Conservation (phyloP, 1,140 invertebrate species). For the Drosophila erecta region DNA sequence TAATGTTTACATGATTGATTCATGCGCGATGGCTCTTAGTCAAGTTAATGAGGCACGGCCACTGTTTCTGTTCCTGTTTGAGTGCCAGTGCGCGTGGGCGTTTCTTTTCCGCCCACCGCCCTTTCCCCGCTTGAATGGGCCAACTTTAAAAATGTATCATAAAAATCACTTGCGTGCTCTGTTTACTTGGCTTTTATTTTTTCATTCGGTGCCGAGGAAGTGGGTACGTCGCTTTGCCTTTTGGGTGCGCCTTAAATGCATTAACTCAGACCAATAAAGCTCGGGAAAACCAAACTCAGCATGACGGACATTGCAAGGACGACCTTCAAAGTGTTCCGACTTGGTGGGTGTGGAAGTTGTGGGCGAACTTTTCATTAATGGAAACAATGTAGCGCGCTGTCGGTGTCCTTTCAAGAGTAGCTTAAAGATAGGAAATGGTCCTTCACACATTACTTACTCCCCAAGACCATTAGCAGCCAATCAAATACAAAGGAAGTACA, state of each 20-base stretch:
- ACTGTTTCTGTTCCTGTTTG: slow-evolving; percentile 1
- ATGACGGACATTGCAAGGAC: slow-evolving; percentile 46
- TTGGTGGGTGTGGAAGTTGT: slow-evolving; percentile 4
- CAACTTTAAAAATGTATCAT: slow-evolving; percentile 57
- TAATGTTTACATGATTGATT: slow-evolving; percentile 76
- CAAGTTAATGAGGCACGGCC: slow-evolving; percentile 55
- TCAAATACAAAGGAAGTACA: not conserved
- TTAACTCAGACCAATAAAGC: slow-evolving; percentile 32
- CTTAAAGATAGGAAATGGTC: not conserved
- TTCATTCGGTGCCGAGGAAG: slow-evolving; percentile 8
- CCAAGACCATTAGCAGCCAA: not conserved
- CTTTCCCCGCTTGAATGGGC: slow-evolving; percentile 14
- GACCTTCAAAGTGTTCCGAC: slow-evolving; percentile 29
- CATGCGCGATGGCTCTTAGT: slow-evolving; percentile 52
- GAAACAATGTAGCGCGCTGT: slow-evolving; percentile 17
- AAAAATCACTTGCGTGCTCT: slow-evolving; percentile 46
- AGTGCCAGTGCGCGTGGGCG: slow-evolving; percentile 4
- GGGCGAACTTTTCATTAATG: slow-evolving; percentile 28
- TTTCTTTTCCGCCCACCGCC: slow-evolving; percentile 5
- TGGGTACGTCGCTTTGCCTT: slow-evolving; percentile 25
- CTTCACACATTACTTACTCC: no score
- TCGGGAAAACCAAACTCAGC: slow-evolving; percentile 17
- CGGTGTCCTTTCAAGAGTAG: slow-evolving; percentile 20
- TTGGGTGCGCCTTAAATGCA: slow-evolving; percentile 35
- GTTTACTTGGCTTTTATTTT: slow-evolving; percentile 18